Conservation (phyloP, 2,888 invertebrate species). For the Sthenelais limicola region DNA sequence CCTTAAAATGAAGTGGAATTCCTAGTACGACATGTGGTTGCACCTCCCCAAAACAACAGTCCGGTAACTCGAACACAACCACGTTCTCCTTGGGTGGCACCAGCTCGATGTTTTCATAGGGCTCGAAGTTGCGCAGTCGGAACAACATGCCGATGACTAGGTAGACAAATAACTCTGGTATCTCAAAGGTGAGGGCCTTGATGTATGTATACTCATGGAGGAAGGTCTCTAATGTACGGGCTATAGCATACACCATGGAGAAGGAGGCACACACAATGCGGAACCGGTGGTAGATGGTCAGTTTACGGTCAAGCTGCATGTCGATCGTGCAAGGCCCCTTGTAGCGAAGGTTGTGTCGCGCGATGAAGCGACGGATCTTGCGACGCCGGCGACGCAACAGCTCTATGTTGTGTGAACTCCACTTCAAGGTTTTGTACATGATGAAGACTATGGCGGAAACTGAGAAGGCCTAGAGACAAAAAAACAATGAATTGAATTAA, state of each 20-base stretch:
- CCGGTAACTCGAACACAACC: conserved; percentile 49
- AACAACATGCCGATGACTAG: conserved; percentile 45
- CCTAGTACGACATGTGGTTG: conserved; percentile 48
- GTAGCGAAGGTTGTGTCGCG: conserved; percentile 47
- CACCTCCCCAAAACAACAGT: conserved; percentile 44
- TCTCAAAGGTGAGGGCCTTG: conserved; percentile 45
- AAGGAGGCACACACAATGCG: conserved; percentile 46
- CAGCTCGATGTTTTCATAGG: conserved; percentile 48
- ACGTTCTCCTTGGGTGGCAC: conserved; percentile 48
- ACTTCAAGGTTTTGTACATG: conserved; percentile 52
- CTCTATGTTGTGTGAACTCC: conserved; percentile 49
- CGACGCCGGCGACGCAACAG: conserved; percentile 46
- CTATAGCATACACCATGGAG: conserved; percentile 46
- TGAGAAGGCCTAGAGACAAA: conserved; percentile 47
- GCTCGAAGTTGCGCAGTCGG: conserved; percentile 50
- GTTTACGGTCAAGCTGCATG: conserved; percentile 47
- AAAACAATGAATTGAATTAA: neutral
- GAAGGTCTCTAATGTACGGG: conserved; percentile 48
- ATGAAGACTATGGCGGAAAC: conserved; percentile 49
- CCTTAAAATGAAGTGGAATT: conserved; percentile 47
- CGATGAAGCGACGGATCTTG: conserved; percentile 49
- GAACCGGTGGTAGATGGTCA: conserved; percentile 45
- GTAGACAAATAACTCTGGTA: conserved; percentile 48
- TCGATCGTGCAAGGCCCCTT: conserved; percentile 46
- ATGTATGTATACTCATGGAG: conserved; percentile 50